Evolutionary conservation across 2,888 invertebrate genomes (phyloP), one percentile per base, ranked within the genome.

Genomic region (Elysia crispata): DNA sequence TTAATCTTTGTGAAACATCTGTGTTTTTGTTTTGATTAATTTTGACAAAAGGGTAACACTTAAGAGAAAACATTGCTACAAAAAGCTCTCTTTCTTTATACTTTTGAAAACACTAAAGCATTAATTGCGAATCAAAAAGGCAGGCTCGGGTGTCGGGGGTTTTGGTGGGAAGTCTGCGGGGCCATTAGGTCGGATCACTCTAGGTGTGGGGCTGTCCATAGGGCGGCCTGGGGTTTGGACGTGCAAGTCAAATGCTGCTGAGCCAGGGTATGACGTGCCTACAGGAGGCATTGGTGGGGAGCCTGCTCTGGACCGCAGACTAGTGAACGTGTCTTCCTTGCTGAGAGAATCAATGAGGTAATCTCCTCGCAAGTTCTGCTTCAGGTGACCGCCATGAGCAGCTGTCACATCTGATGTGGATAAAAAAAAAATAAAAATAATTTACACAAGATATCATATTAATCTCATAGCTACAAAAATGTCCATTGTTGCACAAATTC

Each of bases 251-350:
- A 73, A 73, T 1, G 5, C 11, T 25, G 15, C 30, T 11, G 23
- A 18, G 5, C 15, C 31, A 3, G 73, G 49, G 54, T 75, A 33
- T 49, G 33, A 30, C 28, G 80, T 80, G 69, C 76, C 76, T 6
- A 70, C 70, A 1, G 80, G 80, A n/a, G 80, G 50, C 49, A 76
- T 15, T 5, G 80, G 69, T 28, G 70, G 41, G 62, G 30, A 33
- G 28, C 23, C 49, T 11, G 25, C 5, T 20, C 60, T 69, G n/a
- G 76, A 75, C 28, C 62, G 76, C 28, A 83, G 76, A 33, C 83
- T 83, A 60, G 76, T 79, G 77, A 83, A 83, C 20, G 83, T 83
- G 69, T 80, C 83, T 41, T 83, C 79, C 23, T 76, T 67, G 73
- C 74, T 79, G 25, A 83, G 81, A 23, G 76, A 49, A 69, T 81